These are phyloP conservation scores for Eurypyga helias DNA, from an alignment of 2,113 vertebrate genomes.

Conservation along the genomic window DNA sequence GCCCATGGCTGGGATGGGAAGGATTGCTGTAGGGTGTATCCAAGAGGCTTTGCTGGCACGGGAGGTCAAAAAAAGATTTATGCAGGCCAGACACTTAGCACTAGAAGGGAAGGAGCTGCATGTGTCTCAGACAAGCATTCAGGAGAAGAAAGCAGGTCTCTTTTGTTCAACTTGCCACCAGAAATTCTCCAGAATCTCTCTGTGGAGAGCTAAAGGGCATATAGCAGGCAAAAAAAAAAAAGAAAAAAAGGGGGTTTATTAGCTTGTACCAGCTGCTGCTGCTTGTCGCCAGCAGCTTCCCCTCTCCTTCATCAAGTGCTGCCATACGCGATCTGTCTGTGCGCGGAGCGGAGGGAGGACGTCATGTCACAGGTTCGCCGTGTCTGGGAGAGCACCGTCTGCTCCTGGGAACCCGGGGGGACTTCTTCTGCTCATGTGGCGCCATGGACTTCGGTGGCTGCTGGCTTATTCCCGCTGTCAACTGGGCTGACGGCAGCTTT, in stretches of 20 bases:
- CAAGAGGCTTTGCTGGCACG: background rate
- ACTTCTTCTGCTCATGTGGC: background rate
- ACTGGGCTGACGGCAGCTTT: background rate
- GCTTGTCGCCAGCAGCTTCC: constrained; percentile 18
- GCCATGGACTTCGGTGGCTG: background rate
- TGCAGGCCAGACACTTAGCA: background rate
- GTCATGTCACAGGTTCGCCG: background rate
- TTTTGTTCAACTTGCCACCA: background rate
- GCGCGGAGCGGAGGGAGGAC: background rate
- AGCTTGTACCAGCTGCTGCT: background rate
- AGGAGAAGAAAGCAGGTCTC: background rate
- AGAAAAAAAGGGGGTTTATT: background rate
- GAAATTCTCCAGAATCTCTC: background rate
- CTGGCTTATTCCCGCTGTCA: background rate
- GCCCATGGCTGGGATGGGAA: fast-evolving
- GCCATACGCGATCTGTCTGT: background rate
- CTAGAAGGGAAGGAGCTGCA: background rate
- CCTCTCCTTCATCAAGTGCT: background rate
- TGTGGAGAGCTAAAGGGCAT: background rate
- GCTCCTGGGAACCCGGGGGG: background rate
- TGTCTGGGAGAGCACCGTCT: background rate
- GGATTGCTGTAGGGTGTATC: background rate
- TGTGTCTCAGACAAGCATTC: background rate
- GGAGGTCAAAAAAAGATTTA: background rate
- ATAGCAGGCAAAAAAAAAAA: background rate